phyloP scores from a whole-genome alignment of 2,797 vertebrate species.

The Galagoides demidoff region DNA sequence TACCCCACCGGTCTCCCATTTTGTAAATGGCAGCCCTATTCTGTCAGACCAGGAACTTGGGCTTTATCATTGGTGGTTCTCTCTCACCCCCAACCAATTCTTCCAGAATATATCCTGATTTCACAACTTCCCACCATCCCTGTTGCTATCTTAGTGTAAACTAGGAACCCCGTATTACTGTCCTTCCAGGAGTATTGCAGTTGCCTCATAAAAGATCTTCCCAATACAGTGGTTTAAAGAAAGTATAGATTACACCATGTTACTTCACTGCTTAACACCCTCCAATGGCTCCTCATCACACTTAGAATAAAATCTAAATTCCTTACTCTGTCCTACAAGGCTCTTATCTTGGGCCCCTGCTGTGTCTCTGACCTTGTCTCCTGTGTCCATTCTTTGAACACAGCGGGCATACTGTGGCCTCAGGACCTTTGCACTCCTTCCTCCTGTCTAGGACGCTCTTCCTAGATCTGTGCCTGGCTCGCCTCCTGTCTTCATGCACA shows the following conservation, averaged over 20 bases:
- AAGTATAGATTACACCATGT: slow-evolving; percentile 5
- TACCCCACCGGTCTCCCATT: not conserved
- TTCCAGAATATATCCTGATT: not conserved
- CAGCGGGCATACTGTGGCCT: not conserved
- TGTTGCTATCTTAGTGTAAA: not conserved
- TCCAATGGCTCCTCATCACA: not conserved
- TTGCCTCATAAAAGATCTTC: not conserved
- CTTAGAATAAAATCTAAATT: slow-evolving; percentile 9
- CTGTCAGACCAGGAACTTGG: not conserved
- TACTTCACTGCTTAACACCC: not conserved
- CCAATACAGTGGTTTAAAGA: not conserved
- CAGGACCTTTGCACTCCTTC: not conserved
- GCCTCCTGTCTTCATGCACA: not conserved
- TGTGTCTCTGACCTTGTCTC: not conserved
- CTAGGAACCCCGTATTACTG: not conserved
- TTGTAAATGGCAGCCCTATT: not conserved
- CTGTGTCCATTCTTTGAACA: not conserved
- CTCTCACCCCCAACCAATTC: not conserved
- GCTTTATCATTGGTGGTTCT: not conserved
- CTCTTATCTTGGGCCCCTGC: not conserved
- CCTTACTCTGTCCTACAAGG: not conserved
- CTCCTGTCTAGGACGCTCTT: not conserved
- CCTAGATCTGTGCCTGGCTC: too few species aligned
- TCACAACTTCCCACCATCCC: not conserved
- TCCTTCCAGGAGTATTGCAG: not conserved